Base-by-base conservation (phyloP, 1,140 invertebrate species). In the Harpegnathos saltator region DNA sequence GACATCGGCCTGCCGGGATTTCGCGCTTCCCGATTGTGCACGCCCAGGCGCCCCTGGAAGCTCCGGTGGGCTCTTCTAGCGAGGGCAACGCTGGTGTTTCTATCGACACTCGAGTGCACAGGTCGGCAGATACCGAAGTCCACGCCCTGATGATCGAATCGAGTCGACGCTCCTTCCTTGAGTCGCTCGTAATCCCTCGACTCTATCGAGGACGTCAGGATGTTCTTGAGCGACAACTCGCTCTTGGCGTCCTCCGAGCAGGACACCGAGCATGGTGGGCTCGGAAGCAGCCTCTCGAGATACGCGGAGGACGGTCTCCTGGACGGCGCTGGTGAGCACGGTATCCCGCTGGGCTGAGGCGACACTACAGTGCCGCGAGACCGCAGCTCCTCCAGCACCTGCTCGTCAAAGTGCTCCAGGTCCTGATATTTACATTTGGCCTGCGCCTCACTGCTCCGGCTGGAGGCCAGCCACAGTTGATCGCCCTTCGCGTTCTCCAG, bases 271-370 rank as follows among this genome's bases (percentile, higher is more conserved):
- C 93, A 93, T 0, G 94, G 94, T 5, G 93, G 93, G 85, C 93
- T 94, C 0, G 94, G 94, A 3, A 94, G 71, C 1, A 94, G 52
- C 22, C 92, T 89, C 54, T 94, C 92, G 24, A 92, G 69, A 68
- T 91, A 93, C 9, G 89, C 91, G 0, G 92, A 87, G 2, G 91
- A 90, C 0, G 90, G 87, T 33, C 91, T 90, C 38, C 90, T 91
- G n/a, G 86, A 82, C 24, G 86, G 81, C 24, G 88, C 73, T 0
- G 91, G 87, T 0, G 88, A 91, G 62, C 82, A 92, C 17, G 96
- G 95, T 52, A 96, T 95, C 1, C 95, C 96, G 84, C 95, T 96
- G 0, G 96, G 95, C 78, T 96, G 96, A 0, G 96, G 96, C 1
- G 96, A 96, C 73, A 96, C 95, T 75, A 96, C 95, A 0, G 96